Percentiles rank a stretch among this genome's conserved stretches.
phyloP scores from a whole-genome alignment of 1,140 invertebrate genomes.

The Copidosoma floridanum region DNA sequence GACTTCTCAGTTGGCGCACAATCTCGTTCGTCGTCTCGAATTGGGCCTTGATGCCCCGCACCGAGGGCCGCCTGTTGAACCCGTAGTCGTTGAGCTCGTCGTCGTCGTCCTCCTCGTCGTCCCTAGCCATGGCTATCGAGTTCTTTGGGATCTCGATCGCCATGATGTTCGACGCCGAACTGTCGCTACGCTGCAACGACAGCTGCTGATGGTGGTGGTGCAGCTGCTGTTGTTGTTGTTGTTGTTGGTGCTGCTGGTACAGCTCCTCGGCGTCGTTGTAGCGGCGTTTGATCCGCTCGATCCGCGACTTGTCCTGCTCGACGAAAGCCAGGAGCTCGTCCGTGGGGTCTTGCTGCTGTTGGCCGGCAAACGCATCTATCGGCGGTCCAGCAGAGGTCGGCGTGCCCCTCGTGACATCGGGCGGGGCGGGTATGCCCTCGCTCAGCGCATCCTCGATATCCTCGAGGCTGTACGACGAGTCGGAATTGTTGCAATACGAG shows the following conservation, averaged over 20 bases:
- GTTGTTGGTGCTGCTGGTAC: not conserved
- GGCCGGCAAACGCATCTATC: slow-evolving; percentile 30
- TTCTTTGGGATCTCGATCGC: slow-evolving; percentile 16
- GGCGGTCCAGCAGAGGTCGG: slow-evolving; percentile 42
- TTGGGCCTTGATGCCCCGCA: slow-evolving; percentile 71
- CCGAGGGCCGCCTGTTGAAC: slow-evolving; percentile 82
- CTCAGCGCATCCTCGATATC: slow-evolving; percentile 65
- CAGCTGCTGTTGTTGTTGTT: not conserved
- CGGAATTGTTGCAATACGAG: slow-evolving; percentile 53
- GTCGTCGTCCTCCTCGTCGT: slow-evolving; percentile 62
- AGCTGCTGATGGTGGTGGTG: not conserved
- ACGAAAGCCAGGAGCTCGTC: slow-evolving; percentile 83
- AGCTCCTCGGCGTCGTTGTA: slow-evolving; percentile 56
- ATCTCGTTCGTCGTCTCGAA: slow-evolving; percentile 79
- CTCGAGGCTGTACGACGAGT: slow-evolving; percentile 65
- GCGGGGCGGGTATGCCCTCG: slow-evolving; percentile 57
- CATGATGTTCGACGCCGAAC: slow-evolving; percentile 14
- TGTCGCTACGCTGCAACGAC: not conserved
- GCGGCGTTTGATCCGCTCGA: slow-evolving; percentile 76
- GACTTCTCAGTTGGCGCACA: slow-evolving; percentile 68
- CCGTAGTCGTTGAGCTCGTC: slow-evolving; percentile 86
- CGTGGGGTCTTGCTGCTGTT: slow-evolving; percentile 61
- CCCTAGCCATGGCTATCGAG: not conserved
- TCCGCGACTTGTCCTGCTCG: slow-evolving; percentile 75
- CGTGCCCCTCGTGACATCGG: slow-evolving; percentile 76